Conservation (phyloP, 2,113 vertebrate genomes). For the Brachyhypopomus occidentalis region DNA sequence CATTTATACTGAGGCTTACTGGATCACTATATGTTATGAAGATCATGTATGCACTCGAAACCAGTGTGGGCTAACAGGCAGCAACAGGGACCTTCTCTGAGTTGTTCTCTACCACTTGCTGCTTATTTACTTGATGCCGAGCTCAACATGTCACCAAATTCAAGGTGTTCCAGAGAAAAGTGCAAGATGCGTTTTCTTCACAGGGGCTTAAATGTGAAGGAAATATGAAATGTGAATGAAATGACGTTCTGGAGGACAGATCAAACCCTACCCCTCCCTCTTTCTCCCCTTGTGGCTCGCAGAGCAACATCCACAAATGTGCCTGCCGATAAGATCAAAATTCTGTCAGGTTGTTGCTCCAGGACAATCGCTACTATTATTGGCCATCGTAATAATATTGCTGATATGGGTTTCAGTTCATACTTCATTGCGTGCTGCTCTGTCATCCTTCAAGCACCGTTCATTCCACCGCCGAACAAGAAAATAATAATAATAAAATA, state of each 20-base stretch:
- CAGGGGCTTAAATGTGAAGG: slow-evolving; percentile 17
- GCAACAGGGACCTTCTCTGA: neutral
- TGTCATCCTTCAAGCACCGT: neutral
- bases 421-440: neutral
- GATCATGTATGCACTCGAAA: too few relatives aligned
- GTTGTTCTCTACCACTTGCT: neutral
- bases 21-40: too few relatives aligned
- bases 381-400: neutral
- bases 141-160: neutral
- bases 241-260: slow-evolving; percentile 10
- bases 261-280: neutral
- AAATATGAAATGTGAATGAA: slow-evolving; percentile 24
- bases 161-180: neutral
- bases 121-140: neutral
- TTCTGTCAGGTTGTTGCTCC: neutral
- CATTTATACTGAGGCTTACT: too few relatives aligned
- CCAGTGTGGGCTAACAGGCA: too few relatives aligned
- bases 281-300: slow-evolving; percentile 19
- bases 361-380: too few relatives aligned
- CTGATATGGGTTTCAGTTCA: neutral
- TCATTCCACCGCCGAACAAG: neutral
- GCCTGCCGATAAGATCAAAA: slow-evolving; percentile 31
- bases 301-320: slow-evolving; percentile 40
- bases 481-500: too few relatives aligned
- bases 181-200: neutral